Conservation (phyloP, 2,113 vertebrate species). For the Laticauda colubrina region DNA sequence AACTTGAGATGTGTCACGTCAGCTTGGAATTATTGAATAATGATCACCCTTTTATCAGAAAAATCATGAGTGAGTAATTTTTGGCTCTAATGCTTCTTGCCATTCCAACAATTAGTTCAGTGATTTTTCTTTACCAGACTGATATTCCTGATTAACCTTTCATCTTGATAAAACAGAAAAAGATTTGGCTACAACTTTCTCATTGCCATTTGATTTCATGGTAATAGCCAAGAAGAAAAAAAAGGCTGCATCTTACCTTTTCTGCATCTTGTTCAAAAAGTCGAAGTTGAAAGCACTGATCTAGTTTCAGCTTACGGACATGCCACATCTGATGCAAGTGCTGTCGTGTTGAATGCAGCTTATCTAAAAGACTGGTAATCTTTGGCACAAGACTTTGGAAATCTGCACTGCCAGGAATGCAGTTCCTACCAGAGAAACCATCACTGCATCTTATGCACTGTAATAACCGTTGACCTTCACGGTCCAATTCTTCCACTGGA, state of each 20-base stretch:
- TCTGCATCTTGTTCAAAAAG: constrained; percentile 98
- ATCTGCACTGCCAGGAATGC: constrained; percentile 94
- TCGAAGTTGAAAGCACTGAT: constrained; percentile 97
- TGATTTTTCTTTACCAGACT: constrained; percentile 31
- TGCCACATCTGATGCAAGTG: constrained; percentile 98
- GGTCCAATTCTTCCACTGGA: constrained; percentile 94
- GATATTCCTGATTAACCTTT: constrained; percentile 33
- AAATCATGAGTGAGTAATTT: constrained; percentile 29
- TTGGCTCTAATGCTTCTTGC: constrained; percentile 8
- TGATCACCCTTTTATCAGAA: constrained; percentile 45
- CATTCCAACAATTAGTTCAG: constrained; percentile 31
- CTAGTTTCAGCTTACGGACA: constrained; percentile 92
- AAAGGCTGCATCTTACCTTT: constrained; percentile 77
- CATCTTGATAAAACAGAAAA: background rate
- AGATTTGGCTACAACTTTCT: constrained; percentile 13
- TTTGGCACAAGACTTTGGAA: constrained; percentile 98
- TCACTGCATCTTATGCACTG: constrained; percentile 94
- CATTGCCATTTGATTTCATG: background rate
- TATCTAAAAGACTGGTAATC: constrained; percentile 96
- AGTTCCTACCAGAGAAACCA: constrained; percentile 93
- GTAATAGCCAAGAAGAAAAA: background rate
- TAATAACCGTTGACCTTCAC: constrained; percentile 91
- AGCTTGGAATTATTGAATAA: constrained; percentile 28
- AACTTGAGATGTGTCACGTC: background rate
- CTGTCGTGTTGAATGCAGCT: constrained; percentile 95